Evolutionary conservation across 2,888 invertebrate genomes (phyloP).

Genomic region (Dasypogon diadema): DNA sequence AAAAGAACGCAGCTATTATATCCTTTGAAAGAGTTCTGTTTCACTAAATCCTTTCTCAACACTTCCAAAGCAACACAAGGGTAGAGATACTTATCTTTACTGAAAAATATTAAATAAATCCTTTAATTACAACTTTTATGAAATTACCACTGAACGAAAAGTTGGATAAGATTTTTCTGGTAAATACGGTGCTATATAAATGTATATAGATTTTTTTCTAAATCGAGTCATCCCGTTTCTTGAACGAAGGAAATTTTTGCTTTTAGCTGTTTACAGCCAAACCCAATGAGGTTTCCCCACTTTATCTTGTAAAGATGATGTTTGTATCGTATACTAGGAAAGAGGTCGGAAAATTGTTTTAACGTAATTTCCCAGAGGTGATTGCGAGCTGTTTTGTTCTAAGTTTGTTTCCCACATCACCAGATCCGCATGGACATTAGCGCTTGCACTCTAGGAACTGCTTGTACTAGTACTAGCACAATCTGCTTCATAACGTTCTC

Average conservation of each 20-base stretch:
- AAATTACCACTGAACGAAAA: neutral
- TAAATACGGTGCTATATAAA: neutral
- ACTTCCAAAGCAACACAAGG: too few species aligned
- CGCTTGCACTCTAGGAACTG: neutral
- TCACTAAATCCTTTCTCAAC: too few species aligned
- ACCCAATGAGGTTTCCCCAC: constrained; percentile 18
- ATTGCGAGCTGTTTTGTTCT: constrained; percentile 37
- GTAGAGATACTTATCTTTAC: too few species aligned
- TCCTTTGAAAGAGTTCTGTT: too few species aligned
- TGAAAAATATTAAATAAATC: too few species aligned
- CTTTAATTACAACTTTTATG: too few species aligned
- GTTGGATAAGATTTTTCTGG: neutral
- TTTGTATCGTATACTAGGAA: constrained; percentile 20
- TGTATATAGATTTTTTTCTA: neutral
- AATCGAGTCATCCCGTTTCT: neutral
- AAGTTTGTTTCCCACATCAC: constrained; percentile 20
- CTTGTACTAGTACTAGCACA: too few species aligned
- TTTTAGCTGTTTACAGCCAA: constrained; percentile 27
- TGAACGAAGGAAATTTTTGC: constrained; percentile 12
- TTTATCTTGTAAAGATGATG: neutral
- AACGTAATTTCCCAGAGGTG: constrained; percentile 52
- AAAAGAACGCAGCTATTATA: too few species aligned
- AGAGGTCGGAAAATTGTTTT: constrained; percentile 50
- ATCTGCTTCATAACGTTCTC: too few species aligned
- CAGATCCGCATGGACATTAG: constrained; percentile 44